Evolutionary conservation across 2,797 vertebrate species (phyloP), one percentile per base, ranked within the genome.

Genomic region (Echiichthys vipera): DNA sequence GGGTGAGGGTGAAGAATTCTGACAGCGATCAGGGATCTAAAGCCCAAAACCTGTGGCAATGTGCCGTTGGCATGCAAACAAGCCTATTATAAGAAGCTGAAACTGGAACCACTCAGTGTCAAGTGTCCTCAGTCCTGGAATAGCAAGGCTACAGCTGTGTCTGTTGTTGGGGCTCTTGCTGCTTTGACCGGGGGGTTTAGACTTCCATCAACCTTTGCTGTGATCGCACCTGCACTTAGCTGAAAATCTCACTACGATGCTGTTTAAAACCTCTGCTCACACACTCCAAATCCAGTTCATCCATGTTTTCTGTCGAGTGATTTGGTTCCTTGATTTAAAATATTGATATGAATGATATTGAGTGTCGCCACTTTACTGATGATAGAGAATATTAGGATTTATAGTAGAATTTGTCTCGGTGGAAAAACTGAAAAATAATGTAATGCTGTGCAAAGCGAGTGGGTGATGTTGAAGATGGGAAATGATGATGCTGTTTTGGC

Each of bases 71-170:
- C 87, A 84, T 86, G 79, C 88, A 78, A 87, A 89, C 84, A 78
- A 83, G 77, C 78, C 80, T 93, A 88, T 92, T 90, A 91, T 88
- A 92, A 88, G 89, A 85, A 81, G 58, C 63, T 90, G 93, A 92
- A 93, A 94, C 81, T 74, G 68, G 85, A 93, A 69, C 84, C 76
- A 10, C 58, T 37, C 9, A 69, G 89, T 90, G 62, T 93, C 54
- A 3, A 78, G 88, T 93, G 80, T 91, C 89, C 18, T 77, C 69
- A 20, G 71, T 81, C 85, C 87, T 91, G 85, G 85, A 95, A 92
- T 93, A 93, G 88, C 84, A 85, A 75, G 61, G n/a, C 89, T 86
- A 78, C 89, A 90, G 87, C 88, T 91, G 77, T 79, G 81, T 53
- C 78, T 87, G 88, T 91, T 93, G 87, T 92, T 84, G 77, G 83